Base-by-base conservation (phyloP, 2,888 invertebrate species). In the Vannuccia rotundouncinata region DNA sequence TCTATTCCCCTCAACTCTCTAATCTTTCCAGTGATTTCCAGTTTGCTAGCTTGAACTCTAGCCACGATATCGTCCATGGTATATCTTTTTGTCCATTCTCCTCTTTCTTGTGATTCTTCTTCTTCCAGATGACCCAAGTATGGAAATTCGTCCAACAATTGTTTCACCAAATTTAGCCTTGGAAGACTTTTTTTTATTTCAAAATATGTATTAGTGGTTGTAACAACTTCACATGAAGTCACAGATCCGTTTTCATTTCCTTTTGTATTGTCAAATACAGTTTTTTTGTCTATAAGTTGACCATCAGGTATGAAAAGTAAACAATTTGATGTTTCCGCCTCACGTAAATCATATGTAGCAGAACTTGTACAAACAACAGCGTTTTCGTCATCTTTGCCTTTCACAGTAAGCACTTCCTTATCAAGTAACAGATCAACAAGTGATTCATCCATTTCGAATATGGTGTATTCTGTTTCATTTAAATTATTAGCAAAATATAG, bases 281-380 rank as follows among this genome's bases (percentile, higher is more conserved):
- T 66, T 5, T 66, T 66, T 25, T 75, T 75, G 2, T 75, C 13
- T 2, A 31, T 2, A 29, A 75, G 2, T 75, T 17, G 29, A 13
- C 29, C 2, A 29, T 75, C 5, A 22, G 10, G 75, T 2, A 75
- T 1, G n/a, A 75, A 31, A 29, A 75, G 75, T 27, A 75, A 29
- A 31, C 2, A 29, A 75, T 75, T 75, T 29, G 75, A 75, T 2
- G 75, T 75, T 22, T 75, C 75, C 2, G 75, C 75, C 29, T 75
- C 75, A 1, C 75, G 29, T 25, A 75, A 75, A 22, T 29, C 75
- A 75, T 31, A 75, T 10, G 75, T 75, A 5, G 2, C 2, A 5
- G 75, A 31, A 25, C 2, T 31, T 28, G 75, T 75, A 75, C 75
- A 75, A 75, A 29, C 75, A 2, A 75, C 75, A 29, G 75, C 75